Evolutionary conservation across 2,113 vertebrate genomes (phyloP), one percentile per base, ranked within the genome.

Genomic region (Takifugu flavidus): DNA sequence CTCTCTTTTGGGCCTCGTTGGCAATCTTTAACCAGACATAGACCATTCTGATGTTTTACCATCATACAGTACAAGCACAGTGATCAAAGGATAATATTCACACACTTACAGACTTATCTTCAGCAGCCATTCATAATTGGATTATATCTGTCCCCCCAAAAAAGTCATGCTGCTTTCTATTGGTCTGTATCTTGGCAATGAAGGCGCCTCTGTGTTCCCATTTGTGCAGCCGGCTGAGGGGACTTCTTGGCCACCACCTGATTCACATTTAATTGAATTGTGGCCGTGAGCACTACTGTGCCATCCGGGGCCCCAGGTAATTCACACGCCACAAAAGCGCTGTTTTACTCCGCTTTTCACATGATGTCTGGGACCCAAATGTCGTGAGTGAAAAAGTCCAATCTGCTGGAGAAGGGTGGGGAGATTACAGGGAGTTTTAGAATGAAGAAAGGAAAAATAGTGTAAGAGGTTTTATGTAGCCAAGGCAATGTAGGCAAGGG

Each of bases 251-350:
- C 67, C 27, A 75, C 81, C 87, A 84, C 86, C 88, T 87, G 86
- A 87, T 80, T 90, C 84, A 74, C 80, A 86, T 87, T 77, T 87
- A 86, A 88, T 90, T 83, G 82, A 87, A 83, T 88, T 87, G 80
- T 77, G 73, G 85, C 81, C 81, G 76, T 78, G 62, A 79, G 78
- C 82, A 51, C 77, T 69, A 67, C 75, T 78, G 81, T 61, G 67
- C 78, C 63, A 70, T 60, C 64, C 51, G 27, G 58, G 77, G 82
- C 83, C 82, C 64, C 70, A 82, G 85, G 78, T 85, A 86, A 87
- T 87, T 86, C 74, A 58, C 70, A 73, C 79, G 61, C 78, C 79
- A 87, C 85, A 86, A 85, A 85, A 86, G 76, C 72, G 62, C 77
- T 70, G 76, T 82, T 84, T 88, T 64, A 74, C 74, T 82, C 77